phyloP scores from a whole-genome alignment of 2,797 vertebrate species.

The Paedocypris micromegethes region DNA sequence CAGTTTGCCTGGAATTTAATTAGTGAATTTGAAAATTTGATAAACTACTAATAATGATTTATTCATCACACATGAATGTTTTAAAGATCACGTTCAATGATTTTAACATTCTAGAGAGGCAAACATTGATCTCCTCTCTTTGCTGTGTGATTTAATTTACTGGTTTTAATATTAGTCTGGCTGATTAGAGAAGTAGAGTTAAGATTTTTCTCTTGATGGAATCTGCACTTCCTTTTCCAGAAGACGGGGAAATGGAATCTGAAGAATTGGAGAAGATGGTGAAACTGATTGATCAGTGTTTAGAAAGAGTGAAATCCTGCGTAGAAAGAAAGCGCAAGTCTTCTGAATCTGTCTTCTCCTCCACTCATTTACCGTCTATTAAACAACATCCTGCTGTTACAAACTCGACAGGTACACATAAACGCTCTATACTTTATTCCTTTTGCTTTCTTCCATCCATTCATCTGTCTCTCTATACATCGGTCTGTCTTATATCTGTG shows the following conservation, averaged over 20 bases:
- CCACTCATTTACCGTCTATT: slow-evolving; percentile 20
- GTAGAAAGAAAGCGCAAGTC: slow-evolving; percentile 55
- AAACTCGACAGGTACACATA: slow-evolving; percentile 44
- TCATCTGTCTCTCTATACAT: too few relatives aligned
- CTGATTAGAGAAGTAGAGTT: background rate
- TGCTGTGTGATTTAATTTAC: background rate
- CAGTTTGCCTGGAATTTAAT: too few relatives aligned
- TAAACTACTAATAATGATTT: too few relatives aligned
- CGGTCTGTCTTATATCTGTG: background rate
- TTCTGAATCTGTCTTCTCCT: slow-evolving; percentile 16
- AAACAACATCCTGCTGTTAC: background rate
- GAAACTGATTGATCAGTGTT: slow-evolving; percentile 86
- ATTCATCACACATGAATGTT: too few relatives aligned
- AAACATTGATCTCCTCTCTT: background rate
- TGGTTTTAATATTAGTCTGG: background rate
- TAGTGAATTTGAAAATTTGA: too few relatives aligned
- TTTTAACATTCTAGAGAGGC: slow-evolving; percentile 3
- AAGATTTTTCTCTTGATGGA: slow-evolving; percentile 3
- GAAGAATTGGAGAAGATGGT: slow-evolving; percentile 85
- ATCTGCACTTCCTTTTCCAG: slow-evolving; percentile 48
- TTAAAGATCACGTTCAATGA: slow-evolving; percentile 10
- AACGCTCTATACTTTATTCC: background rate
- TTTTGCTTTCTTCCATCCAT: too few relatives aligned
- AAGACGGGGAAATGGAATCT: slow-evolving; percentile 56
- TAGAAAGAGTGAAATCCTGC: slow-evolving; percentile 86